Evolutionary conservation across 2,797 vertebrate genomes (phyloP), one percentile per base, ranked within the genome.

Genomic region (Antennarius maculatus): DNA sequence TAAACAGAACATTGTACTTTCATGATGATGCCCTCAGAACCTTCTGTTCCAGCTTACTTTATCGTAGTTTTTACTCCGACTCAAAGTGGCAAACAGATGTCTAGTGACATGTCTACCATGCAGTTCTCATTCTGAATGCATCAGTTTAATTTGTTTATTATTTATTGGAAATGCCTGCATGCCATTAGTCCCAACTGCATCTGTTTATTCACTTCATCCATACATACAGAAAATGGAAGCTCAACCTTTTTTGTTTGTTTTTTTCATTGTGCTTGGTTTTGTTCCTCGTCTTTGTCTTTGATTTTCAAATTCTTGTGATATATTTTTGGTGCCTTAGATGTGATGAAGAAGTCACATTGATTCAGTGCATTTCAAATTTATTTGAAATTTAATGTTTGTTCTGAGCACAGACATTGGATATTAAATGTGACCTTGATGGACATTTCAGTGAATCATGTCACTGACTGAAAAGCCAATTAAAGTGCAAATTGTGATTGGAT

Each of bases 71-170:
- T 41, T 60, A 4, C 28, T 14, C 31, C 8, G 18, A 27, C 2
- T 7, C 39, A 2, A 43, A 17, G 10, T n/a, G 2, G 34, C 11
- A 58, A 17, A 8, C 5, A 28, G 14, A 43, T n/a, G 2, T 23
- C 71, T 73, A 69, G 49, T 42, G 81, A 78, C 69, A 62, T 82
- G 77, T 82, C 65, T 5, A 14, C 54, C 66, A 61, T 80, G 78
- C 76, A 82, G 78, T 68, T 83, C 37, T 1, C 27, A 23, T n/a
- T 61, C 61, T 53, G 16, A 72, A 69, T 45, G 54, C 53, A 52
- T 43, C 18, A 7, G 0, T 59, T 37, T 34, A 6, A 1, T 59
- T 56, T 50, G 59, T 66, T 9, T 46, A 55, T 69, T 42, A 41
- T 23, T 16, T 6, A 15, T 4, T 34, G 41, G 18, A 51, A 2